phyloP scores from a whole-genome alignment of 2,113 vertebrate species.

The Pithys albifrons region DNA sequence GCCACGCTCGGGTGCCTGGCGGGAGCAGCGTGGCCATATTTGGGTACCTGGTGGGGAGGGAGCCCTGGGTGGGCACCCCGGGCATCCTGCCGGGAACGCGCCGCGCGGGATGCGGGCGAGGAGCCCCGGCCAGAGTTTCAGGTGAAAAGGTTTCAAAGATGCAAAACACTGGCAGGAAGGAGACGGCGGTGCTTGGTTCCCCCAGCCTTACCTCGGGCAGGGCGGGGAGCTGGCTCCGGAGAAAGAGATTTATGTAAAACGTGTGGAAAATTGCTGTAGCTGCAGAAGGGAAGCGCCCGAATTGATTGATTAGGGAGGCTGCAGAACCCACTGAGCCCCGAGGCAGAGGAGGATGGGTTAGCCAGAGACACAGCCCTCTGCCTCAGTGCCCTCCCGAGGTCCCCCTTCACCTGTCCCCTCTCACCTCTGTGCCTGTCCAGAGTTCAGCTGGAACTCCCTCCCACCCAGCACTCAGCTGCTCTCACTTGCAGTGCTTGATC shows the following conservation, averaged over 20 bases:
- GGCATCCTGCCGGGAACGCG: neutral
- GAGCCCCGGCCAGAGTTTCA: neutral
- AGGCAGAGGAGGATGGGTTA: neutral
- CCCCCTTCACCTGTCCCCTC: neutral
- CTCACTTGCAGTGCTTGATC: neutral
- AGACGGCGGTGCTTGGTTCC: neutral
- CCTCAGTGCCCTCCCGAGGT: neutral
- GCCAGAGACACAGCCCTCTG: neutral
- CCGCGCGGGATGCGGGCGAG: neutral
- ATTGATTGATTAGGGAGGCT: accelerated
- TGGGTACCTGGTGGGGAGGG: conserved; percentile 1
- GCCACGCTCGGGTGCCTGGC: neutral
- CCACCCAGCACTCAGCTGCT: neutral
- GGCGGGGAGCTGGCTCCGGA: neutral
- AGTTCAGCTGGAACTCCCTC: neutral
- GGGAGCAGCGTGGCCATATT: conserved; percentile 4
- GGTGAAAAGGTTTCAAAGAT: neutral
- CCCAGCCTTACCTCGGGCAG: neutral
- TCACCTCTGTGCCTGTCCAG: neutral
- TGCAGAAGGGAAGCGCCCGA: neutral
- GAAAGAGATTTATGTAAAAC: neutral
- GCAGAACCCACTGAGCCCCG: neutral
- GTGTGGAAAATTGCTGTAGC: accelerated
- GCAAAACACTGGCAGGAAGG: neutral
- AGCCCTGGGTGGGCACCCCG: neutral